A percentile compares a stretch with the other conserved stretches of the same genome.
These are phyloP conservation scores for Apocheima hispidaria DNA, from an alignment of 2,888 invertebrate species.

Conservation along the genomic window DNA sequence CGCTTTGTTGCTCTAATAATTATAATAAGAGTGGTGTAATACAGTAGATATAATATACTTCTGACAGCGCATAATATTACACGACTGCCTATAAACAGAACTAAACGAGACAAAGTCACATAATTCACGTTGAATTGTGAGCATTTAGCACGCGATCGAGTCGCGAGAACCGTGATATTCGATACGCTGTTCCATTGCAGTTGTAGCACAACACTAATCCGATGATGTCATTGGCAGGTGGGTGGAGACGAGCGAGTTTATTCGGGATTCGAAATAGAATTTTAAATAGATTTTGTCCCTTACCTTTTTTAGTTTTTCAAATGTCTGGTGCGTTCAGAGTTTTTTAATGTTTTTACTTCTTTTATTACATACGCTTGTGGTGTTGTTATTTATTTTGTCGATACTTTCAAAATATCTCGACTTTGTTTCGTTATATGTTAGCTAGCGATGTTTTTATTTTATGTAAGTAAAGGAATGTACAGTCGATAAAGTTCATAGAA, in stretches of 20 bases:
- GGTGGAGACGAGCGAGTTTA: constrained; percentile 53
- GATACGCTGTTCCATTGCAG: constrained; percentile 57
- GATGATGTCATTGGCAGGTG: constrained; percentile 63
- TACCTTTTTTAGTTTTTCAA: constrained; percentile 49
- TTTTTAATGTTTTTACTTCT: neutral
- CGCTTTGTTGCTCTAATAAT: constrained; percentile 46
- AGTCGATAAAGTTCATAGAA: too few species aligned
- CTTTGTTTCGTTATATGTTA: neutral
- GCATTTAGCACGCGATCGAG: constrained; percentile 74
- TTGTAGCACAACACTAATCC: constrained; percentile 62
- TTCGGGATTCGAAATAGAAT: constrained; percentile 51
- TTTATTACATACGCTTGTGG: neutral
- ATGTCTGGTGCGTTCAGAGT: constrained; percentile 24
- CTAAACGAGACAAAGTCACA: constrained; percentile 76
- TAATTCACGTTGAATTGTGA: constrained; percentile 78
- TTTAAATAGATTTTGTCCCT: constrained; percentile 46
- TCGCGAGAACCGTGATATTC: constrained; percentile 62
- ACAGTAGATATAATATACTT: constrained; percentile 51
- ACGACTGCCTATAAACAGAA: constrained; percentile 76
- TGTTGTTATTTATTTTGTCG: neutral
- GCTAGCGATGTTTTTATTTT: too few species aligned
- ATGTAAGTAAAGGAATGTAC: too few species aligned
- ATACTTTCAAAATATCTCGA: neutral
- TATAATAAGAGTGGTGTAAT: constrained; percentile 53
- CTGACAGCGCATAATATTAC: constrained; percentile 61